phyloP scores from a whole-genome alignment of 1,140 invertebrate species.

The Epicauta chinensis region DNA sequence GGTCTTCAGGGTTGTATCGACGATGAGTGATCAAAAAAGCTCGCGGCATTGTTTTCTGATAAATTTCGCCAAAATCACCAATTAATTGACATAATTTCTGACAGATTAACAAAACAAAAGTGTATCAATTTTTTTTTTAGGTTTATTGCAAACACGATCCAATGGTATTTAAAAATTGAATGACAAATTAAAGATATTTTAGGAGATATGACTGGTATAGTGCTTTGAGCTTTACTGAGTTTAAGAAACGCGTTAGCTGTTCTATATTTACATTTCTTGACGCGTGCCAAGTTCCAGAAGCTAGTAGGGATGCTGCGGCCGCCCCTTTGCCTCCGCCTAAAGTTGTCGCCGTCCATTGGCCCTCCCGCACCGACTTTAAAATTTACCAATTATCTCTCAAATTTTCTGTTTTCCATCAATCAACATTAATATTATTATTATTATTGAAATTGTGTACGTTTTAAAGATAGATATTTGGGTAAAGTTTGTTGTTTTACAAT shows the following conservation, averaged over 20 bases:
- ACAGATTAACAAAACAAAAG: too few relatives aligned
- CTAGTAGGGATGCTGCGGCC: conserved; percentile 26
- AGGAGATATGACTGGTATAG: conserved; percentile 1
- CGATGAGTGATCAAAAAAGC: conserved; percentile 49
- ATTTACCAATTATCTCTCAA: neutral
- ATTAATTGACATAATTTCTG: too few relatives aligned
- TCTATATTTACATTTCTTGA: conserved; percentile 42
- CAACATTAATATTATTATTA: neutral
- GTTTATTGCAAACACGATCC: too few relatives aligned
- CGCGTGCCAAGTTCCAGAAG: conserved; percentile 42
- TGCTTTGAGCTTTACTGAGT: conserved; percentile 21
- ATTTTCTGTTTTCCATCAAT: neutral
- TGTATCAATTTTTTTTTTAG: too few relatives aligned
- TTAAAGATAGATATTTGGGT: neutral
- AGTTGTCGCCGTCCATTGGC: conserved; percentile 25
- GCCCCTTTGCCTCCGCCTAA: conserved; percentile 10
- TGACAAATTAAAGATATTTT: neutral
- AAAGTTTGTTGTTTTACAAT: too few relatives aligned
- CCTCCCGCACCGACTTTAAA: conserved; percentile 26
- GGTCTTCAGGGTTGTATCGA: conserved; percentile 42
- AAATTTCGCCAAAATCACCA: too few relatives aligned
- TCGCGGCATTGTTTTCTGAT: conserved; percentile 39
- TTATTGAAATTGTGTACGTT: neutral
- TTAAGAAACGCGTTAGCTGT: conserved; percentile 35
- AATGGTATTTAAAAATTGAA: too few relatives aligned